These are phyloP conservation scores for Trachymyrmex cornetzi DNA, from an alignment of 1,140 invertebrate species.

Conservation along the genomic window DNA sequence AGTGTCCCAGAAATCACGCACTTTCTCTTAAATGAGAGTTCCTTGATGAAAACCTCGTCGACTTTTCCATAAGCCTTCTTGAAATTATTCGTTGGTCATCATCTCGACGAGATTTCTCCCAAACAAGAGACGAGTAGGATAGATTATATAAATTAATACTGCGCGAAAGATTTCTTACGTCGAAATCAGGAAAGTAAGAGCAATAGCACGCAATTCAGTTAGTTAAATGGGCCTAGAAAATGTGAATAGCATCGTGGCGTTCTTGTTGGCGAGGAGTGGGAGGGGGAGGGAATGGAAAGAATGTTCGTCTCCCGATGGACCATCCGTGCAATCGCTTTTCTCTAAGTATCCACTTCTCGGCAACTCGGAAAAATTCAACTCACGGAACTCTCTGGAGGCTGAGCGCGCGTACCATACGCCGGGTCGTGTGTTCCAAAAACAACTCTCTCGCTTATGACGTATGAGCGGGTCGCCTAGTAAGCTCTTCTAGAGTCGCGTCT, in stretches of 20 bases:
- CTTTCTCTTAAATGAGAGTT: not conserved
- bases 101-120: not conserved
- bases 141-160: constrained; percentile 37
- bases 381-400: constrained; percentile 47
- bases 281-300: not conserved
- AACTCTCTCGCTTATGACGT: constrained; percentile 70
- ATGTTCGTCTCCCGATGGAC: constrained; percentile 25
- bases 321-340: constrained; percentile 32
- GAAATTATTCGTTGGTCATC: not conserved
- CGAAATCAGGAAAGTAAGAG: not conserved
- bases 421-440: constrained; percentile 61
- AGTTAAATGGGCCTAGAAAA: constrained; percentile 5
- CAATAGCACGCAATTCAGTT: not conserved
- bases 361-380: constrained; percentile 57
- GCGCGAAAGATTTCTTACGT: not conserved
- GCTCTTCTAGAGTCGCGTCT: constrained; percentile 66
- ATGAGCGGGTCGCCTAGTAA: constrained; percentile 69
- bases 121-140: not conserved
- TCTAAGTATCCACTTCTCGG: constrained; percentile 40
- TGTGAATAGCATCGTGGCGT: not conserved
- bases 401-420: constrained; percentile 26
- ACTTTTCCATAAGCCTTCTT: not conserved
- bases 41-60: not conserved
- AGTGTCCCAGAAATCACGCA: constrained; percentile 15
- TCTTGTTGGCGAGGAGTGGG: not conserved